Evolutionary conservation across 1,140 invertebrate genomes (phyloP), one percentile per base, ranked within the genome.

Genomic region (Sinella curviseta): DNA sequence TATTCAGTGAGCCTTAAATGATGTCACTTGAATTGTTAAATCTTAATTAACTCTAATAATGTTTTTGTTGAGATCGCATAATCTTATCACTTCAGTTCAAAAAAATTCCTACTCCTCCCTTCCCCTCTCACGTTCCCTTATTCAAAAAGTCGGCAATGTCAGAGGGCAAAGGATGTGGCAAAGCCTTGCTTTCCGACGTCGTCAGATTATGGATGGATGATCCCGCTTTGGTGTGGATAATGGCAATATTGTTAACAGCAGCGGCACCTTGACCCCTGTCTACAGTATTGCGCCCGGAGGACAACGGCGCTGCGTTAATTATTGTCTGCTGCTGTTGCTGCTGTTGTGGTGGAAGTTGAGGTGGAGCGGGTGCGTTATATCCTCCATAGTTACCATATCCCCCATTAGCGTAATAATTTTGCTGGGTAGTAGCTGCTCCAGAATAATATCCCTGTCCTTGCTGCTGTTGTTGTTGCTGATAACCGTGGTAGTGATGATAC

Each of bases 241-340:
- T 70, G 2, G 65, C 65, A 70, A 70, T 70, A 24, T 70, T 70
- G 30, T 70, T 70, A 31, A 70, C 65, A 31, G 65, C 65, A 2
- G 65, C 65, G 12, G 65, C 65, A 17, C 65, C 65, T 70, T 70
- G 65, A 30, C 65, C 65, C n/a, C 65, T 30, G 31, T 70, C 65
- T 12, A 70, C 65, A 1, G 2, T 8, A 33, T 70, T 70, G 12
- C 31, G 65, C 2, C 65, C 65, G 8, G 26, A 8, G 4, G 65
- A 24, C 8, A 33, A 8, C 2, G 65, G 65, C 2, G 65, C 65
- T 30, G 65, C 57, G 8, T 30, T 14, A 70, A 70, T 8, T 70
- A 30, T 4, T n/a, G n/a, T n/a, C n/a, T n/a, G n/a, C n/a, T n/a
- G 26, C 28, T n/a, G 8, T 26, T 8, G 57, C n/a, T n/a, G n/a